These are phyloP conservation scores for Lottia gigantea DNA, from an alignment of 2,888 invertebrate species.

Conservation along the genomic window DNA sequence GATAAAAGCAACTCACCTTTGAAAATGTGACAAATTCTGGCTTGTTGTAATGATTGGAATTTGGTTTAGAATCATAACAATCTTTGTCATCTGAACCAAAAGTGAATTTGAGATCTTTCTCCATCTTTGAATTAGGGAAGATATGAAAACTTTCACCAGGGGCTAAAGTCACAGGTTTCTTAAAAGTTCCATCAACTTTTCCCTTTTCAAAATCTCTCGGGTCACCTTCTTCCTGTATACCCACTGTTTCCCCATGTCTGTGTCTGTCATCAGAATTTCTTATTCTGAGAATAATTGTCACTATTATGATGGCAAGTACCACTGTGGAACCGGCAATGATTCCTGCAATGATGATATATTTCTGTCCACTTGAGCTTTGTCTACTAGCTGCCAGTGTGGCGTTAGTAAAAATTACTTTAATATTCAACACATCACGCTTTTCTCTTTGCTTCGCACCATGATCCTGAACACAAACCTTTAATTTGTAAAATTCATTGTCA, in stretches of 20 bases:
- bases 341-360: constrained; percentile 33
- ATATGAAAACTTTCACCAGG: neutral
- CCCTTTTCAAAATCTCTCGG: constrained; percentile 28
- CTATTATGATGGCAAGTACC: constrained; percentile 31
- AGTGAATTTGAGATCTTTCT: constrained; percentile 13
- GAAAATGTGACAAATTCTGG: constrained; percentile 39
- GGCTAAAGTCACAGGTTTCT: constrained; percentile 23
- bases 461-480: constrained; percentile 89
- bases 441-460: constrained; percentile 83
- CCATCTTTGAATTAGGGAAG: constrained; percentile 12
- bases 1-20: constrained; percentile 28
- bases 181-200: constrained; percentile 27
- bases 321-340: constrained; percentile 33
- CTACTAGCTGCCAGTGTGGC: constrained; percentile 26
- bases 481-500: constrained; percentile 75
- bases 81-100: constrained; percentile 19
- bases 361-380: constrained; percentile 23
- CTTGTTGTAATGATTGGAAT: constrained; percentile 31
- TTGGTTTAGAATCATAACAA: constrained; percentile 6
- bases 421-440: constrained; percentile 26
- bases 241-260: constrained; percentile 29
- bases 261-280: constrained; percentile 16
- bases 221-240: constrained; percentile 36
- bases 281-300: constrained; percentile 32
- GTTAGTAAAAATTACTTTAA: constrained; percentile 33